Base-by-base conservation (phyloP, 2,888 invertebrate species). In the Xestia rhomboidea region DNA sequence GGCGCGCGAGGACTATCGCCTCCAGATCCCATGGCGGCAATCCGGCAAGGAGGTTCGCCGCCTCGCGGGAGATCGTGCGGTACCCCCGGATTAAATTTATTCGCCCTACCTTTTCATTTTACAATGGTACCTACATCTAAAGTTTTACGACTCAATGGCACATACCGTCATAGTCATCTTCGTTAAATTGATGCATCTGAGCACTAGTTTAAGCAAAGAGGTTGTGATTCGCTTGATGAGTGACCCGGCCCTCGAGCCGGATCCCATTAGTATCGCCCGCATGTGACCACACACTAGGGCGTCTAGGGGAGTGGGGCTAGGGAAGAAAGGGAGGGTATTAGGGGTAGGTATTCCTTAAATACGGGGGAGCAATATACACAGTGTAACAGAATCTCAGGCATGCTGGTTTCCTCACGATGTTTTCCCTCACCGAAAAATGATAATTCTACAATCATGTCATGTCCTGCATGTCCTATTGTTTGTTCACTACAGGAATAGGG, bases 211-310 rank as follows among this genome's bases (percentile, higher is more conserved):
- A 18, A 97, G 85, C 30, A 97, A 89, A 1, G 94, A 90, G 60
- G 95, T 96, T 51, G 96, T 97, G 70, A 95, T 93, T 0, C 94
- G 92, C 64, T 96, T 94, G 41, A 96, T 95, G 88, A 95, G 90
- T 0, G 91, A 75, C 0, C 92, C 91, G 1, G 95, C 93, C 79
- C 95, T 93, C 0, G 95, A 94, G 0, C 95, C 95, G 0, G 84
- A 87, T 0, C 95, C 94, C 1, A 93, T 94, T 8, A 97, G 91
- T 24, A 97, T 89, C 0, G 97, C 95, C 41, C 95, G 92, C 21
- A 97, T 88, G 84, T 97, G 97, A 2, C 98, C 98, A 91, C 97
- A 98, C 5, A 98, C 97, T n/a, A 98, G 93, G 1, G 98, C 98
- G 93, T 99, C 98, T 85, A 98, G 89, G 80, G 98, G 98, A 5